Conservation (phyloP, 2,113 vertebrate species). For the Eudorcas thomsonii region DNA sequence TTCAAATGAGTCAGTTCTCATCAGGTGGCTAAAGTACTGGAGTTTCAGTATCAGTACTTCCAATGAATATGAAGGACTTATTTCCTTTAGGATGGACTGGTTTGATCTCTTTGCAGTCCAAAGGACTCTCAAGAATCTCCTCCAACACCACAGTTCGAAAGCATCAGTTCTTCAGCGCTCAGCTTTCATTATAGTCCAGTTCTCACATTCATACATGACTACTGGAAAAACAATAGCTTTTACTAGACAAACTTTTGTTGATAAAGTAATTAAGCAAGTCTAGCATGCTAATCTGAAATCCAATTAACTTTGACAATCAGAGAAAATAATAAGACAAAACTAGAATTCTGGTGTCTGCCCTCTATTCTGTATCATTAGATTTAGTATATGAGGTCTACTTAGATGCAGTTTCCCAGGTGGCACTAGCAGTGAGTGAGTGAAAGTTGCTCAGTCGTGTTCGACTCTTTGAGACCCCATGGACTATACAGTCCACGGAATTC, state of each 20-base stretch:
- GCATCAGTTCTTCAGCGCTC: background rate
- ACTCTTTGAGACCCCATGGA: background rate
- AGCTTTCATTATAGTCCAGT: background rate
- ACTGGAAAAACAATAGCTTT: background rate
- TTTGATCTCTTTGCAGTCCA: background rate
- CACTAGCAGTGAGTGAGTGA: background rate
- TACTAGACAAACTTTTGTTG: background rate
- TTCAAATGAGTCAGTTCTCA: background rate
- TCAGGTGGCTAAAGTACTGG: background rate
- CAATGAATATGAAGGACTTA: background rate
- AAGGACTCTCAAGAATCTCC: background rate
- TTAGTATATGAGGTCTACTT: background rate
- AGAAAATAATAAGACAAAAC: background rate
- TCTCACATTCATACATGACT: background rate
- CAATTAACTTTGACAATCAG: background rate
- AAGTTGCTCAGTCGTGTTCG: rapidly evolving
- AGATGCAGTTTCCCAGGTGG: background rate
- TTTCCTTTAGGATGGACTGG: background rate
- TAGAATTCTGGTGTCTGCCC: background rate
- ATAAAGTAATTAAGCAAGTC: background rate
- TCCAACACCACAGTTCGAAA: background rate
- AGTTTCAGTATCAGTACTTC: background rate
- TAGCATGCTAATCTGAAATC: background rate
- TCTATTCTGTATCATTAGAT: background rate
- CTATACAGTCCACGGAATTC: background rate